phyloP scores from a whole-genome alignment of 1,140 invertebrate genomes.

The Aphelinus atriplicis region DNA sequence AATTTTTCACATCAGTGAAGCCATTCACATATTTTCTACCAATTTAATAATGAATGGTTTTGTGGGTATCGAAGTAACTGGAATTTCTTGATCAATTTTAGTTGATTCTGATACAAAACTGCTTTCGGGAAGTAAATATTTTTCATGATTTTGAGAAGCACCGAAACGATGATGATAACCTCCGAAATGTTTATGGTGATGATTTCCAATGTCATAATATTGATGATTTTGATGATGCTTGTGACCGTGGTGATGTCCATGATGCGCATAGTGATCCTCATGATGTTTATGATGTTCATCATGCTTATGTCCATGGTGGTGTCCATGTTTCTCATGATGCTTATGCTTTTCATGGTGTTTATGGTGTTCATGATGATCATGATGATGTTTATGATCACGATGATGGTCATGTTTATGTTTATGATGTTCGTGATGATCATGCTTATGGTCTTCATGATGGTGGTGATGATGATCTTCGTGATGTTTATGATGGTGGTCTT shows the following conservation, averaged over 20 bases:
- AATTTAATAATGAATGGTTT: constrained; percentile 18
- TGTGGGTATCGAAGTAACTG: not conserved
- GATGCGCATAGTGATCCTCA: constrained; percentile 18
- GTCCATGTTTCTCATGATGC: constrained; percentile 25
- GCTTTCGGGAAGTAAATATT: constrained; percentile 11
- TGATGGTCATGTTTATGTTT: constrained; percentile 31
- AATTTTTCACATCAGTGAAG: too few species aligned
- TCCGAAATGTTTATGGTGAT: constrained; percentile 15
- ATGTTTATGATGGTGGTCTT: constrained; percentile 31
- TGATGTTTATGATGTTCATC: constrained; percentile 22
- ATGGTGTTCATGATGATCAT: constrained; percentile 30
- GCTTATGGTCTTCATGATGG: constrained; percentile 30
- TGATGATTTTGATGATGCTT: constrained; percentile 20
- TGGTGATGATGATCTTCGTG: constrained; percentile 28
- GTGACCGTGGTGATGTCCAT: constrained; percentile 18
- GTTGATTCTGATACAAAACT: constrained; percentile 1
- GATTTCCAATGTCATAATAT: constrained; percentile 7
- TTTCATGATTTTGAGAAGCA: constrained; percentile 21
- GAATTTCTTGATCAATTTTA: not conserved
- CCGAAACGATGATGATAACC: constrained; percentile 13
- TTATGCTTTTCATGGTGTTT: constrained; percentile 30
- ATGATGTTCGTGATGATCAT: constrained; percentile 33
- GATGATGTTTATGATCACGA: constrained; percentile 24
- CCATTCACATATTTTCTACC: not conserved
- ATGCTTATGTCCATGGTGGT: constrained; percentile 26